Percentiles rank a stretch among this genome's conserved stretches.
phyloP scores from a whole-genome alignment of 2,888 invertebrate genomes.

The Nasonovia ribisnigri region DNA sequence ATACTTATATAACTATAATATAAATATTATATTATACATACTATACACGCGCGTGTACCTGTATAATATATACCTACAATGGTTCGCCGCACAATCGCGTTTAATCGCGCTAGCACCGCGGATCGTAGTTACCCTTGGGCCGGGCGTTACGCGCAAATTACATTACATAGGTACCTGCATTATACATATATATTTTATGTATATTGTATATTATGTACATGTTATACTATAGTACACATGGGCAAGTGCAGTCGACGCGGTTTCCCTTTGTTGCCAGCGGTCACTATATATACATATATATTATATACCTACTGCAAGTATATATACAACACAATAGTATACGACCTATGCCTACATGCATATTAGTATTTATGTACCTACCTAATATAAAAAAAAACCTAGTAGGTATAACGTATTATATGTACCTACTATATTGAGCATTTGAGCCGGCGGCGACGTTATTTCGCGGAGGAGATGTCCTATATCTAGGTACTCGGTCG shows the following conservation, averaged over 20 bases:
- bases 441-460: not conserved
- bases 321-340: not conserved
- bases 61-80: not conserved
- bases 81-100: not conserved
- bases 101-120: not conserved
- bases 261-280: constrained; percentile 1
- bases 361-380: not conserved
- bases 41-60: not conserved
- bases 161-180: not conserved
- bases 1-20: not conserved
- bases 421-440: not conserved
- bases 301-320: not conserved
- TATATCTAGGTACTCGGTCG: not conserved
- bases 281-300: not conserved
- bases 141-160: not conserved
- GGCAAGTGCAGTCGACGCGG: not conserved
- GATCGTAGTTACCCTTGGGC: constrained; percentile 6
- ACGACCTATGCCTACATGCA: not conserved
- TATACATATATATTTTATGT: not conserved
- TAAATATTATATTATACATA: not conserved
- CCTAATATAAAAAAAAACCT: not conserved
- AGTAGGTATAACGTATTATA: not conserved
- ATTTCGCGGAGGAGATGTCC: constrained; percentile 40
- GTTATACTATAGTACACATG: not conserved
- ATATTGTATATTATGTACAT: no score